phyloP scores from a whole-genome alignment of 2,888 invertebrate genomes.

The Pelosia muscerda region DNA sequence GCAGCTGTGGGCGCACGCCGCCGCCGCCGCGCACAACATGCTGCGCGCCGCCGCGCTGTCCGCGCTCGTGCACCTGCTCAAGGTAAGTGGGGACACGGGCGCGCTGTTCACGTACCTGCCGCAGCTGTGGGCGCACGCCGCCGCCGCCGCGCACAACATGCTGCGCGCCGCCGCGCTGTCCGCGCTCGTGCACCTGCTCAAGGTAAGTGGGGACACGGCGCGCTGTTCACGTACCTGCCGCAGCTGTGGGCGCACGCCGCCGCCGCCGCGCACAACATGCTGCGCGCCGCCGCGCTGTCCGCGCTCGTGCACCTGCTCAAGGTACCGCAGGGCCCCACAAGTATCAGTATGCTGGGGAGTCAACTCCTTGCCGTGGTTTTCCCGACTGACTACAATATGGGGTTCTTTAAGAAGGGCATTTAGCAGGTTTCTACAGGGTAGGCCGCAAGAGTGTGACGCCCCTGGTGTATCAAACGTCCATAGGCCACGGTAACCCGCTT shows the following conservation, averaged over 20 bases:
- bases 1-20: conserved; percentile 95
- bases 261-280: conserved; percentile 97
- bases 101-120: conserved; percentile 85
- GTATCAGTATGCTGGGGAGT: too few relatives aligned
- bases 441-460: too few relatives aligned
- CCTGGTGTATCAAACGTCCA: too few relatives aligned
- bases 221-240: conserved; percentile 85
- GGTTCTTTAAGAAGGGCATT: too few relatives aligned
- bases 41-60: conserved; percentile 96
- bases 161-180: conserved; percentile 96
- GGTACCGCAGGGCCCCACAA: too few relatives aligned
- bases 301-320: conserved; percentile 95
- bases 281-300: conserved; percentile 95
- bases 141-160: too few relatives aligned
- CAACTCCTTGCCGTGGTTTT: too few relatives aligned
- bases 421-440: too few relatives aligned
- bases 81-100: conserved; percentile 76
- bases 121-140: too few relatives aligned
- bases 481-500: too few relatives aligned
- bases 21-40: conserved; percentile 95
- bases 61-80: conserved; percentile 94
- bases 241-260: too few relatives aligned
- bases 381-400: too few relatives aligned
- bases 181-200: conserved; percentile 94
- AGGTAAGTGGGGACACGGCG: conserved; percentile 76